Evolutionary conservation across 2,888 invertebrate genomes (phyloP).

Genomic region (Sceliomorpha sp.): DNA sequence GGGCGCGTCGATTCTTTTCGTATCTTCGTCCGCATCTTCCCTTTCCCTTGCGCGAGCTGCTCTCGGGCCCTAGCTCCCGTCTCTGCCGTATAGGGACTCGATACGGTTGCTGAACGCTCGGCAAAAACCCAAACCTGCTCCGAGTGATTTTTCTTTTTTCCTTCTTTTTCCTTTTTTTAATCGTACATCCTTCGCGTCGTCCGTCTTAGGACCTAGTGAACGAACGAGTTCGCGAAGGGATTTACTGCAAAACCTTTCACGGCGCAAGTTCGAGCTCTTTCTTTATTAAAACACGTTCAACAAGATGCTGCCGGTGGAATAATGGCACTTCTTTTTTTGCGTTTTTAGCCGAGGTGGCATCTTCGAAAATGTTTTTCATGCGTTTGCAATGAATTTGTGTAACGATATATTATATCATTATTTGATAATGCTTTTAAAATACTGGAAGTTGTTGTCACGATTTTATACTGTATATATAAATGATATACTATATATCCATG

Average conservation of each 20-base stretch:
- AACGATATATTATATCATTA: no score
- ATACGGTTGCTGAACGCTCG: constrained; percentile 64
- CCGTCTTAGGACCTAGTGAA: constrained; percentile 46
- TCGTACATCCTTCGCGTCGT: constrained; percentile 43
- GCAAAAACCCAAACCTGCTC: constrained; percentile 68
- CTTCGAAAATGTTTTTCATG: neutral
- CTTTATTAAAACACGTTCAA: constrained; percentile 37
- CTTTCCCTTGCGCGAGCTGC: constrained; percentile 45
- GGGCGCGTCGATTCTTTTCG: constrained; percentile 66
- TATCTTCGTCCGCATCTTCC: constrained; percentile 50
- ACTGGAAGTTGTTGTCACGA: no score
- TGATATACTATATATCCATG: no score
- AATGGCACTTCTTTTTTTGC: constrained; percentile 22
- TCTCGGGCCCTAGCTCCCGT: constrained; percentile 52
- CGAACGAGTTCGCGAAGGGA: constrained; percentile 47
- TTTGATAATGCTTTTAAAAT: no score
- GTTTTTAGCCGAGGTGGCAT: constrained; percentile 16
- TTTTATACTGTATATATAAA: no score
- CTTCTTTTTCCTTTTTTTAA: constrained; percentile 22
- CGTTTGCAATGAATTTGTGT: neutral
- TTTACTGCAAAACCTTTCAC: constrained; percentile 47
- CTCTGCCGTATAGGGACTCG: constrained; percentile 67
- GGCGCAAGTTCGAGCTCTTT: constrained; percentile 29
- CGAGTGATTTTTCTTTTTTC: constrained; percentile 24
- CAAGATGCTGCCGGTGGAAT: constrained; percentile 27